Conservation (phyloP, 2,797 vertebrate species). For the Chromobotia macracanthus region DNA sequence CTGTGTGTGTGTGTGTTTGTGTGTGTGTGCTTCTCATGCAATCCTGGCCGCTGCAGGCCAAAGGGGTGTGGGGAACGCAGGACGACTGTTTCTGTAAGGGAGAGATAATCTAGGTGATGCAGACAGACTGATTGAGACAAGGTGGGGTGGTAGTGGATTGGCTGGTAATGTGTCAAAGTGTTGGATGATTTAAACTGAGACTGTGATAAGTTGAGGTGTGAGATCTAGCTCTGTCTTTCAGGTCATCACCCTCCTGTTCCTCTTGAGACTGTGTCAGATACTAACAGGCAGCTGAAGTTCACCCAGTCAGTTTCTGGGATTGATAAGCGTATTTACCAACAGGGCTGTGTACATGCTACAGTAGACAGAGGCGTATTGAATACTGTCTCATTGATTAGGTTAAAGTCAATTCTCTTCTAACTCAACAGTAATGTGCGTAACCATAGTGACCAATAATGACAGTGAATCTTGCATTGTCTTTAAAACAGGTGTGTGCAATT, state of each 20-base stretch:
- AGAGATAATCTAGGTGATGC: conserved; percentile 25
- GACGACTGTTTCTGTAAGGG: conserved; percentile 13
- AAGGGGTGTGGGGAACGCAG: conserved; percentile 18
- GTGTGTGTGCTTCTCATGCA: background rate
- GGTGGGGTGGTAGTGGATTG: background rate
- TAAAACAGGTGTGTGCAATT: background rate
- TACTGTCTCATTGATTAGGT: background rate
- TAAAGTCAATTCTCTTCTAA: background rate
- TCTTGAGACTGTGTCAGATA: background rate
- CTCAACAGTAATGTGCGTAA: background rate
- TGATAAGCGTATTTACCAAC: background rate
- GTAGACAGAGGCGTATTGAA: background rate
- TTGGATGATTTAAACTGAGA: background rate
- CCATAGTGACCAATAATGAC: background rate
- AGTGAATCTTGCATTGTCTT: background rate
- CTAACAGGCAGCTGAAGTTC: background rate
- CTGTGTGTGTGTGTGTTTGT: background rate
- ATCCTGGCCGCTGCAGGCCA: conserved; percentile 8
- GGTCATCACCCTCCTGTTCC: background rate
- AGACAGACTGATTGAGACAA: background rate
- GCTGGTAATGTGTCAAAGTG: background rate
- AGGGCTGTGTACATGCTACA: background rate
- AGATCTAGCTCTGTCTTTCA: background rate
- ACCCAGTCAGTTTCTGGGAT: background rate
- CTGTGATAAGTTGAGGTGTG: background rate